Percentiles rank a stretch among this genome's conserved stretches.
Conservation (phyloP, 2,113 vertebrate species). For the Mus spicilegus region DNA sequence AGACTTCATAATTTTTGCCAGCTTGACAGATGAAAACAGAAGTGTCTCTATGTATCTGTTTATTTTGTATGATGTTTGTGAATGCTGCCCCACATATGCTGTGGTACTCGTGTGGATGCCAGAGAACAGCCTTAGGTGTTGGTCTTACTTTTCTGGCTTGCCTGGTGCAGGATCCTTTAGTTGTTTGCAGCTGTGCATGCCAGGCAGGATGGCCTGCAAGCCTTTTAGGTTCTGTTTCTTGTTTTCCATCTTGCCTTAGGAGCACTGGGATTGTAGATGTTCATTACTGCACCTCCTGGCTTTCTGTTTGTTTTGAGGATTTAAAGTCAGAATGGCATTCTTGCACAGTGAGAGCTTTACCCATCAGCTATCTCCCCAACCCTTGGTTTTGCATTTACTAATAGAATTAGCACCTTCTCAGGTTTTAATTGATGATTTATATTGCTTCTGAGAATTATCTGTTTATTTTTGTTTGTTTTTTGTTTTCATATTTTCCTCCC, state of each 20-base stretch:
- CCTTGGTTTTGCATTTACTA: background rate
- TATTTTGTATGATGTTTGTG: background rate
- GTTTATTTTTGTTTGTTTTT: background rate
- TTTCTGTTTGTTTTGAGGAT: background rate
- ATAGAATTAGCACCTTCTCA: constrained; percentile 40
- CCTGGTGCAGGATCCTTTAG: background rate
- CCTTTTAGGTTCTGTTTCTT: background rate
- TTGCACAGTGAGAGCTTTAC: background rate
- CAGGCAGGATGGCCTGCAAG: background rate
- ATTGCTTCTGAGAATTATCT: constrained; percentile 25
- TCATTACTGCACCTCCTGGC: background rate
- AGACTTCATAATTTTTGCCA: constrained; percentile 35
- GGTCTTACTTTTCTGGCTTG: no score
- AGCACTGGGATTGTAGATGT: background rate
- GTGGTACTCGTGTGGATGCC: background rate
- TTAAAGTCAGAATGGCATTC: background rate
- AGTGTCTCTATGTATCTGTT: background rate
- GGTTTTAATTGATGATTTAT: constrained; percentile 46
- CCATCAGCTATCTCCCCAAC: background rate
- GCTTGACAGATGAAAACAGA: constrained; percentile 22
- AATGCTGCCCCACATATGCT: background rate
- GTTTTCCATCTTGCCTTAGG: background rate
- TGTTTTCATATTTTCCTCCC: no score
- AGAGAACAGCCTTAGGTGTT: no score
- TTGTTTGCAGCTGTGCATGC: background rate